phyloP scores from a whole-genome alignment of 2,888 invertebrate species.

The Drosophila prolongata region DNA sequence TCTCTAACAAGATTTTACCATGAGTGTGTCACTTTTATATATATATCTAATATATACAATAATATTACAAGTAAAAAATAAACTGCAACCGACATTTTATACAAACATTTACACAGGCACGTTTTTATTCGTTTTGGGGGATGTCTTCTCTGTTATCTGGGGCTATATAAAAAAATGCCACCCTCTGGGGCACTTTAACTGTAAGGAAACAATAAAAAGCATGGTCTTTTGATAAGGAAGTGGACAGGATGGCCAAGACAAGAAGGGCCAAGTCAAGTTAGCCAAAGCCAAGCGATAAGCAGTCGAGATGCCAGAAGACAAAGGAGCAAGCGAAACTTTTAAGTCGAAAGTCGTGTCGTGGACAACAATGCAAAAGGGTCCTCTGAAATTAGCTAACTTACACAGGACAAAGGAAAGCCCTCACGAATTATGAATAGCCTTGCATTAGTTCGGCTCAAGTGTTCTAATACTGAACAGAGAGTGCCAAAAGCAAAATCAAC shows the following conservation, averaged over 20 bases:
- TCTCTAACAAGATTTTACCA: constrained; percentile 79
- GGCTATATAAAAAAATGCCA: constrained; percentile 21
- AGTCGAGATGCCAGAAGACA: constrained; percentile 37
- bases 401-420: constrained; percentile 38
- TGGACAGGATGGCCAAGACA: constrained; percentile 45
- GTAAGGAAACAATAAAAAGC: constrained; percentile 36
- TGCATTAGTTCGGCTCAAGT: constrained; percentile 39
- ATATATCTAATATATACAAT: constrained; percentile 70
- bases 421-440: constrained; percentile 48
- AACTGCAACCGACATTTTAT: constrained; percentile 73
- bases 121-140: constrained; percentile 39
- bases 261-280: constrained; percentile 21
- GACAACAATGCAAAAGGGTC: constrained; percentile 32
- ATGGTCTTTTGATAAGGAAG: constrained; percentile 55
- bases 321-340: constrained; percentile 33
- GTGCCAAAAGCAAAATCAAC: constrained; percentile 21
- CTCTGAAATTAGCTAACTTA: constrained; percentile 54
- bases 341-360: constrained; percentile 29
- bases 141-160: constrained; percentile 8
- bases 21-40: constrained; percentile 76
- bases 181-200: constrained; percentile 57
- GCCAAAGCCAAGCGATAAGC: constrained; percentile 21
- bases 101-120: constrained; percentile 48
- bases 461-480: constrained; percentile 15
- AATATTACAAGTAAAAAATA: constrained; percentile 64